These are phyloP conservation scores for Troides helena DNA, from an alignment of 2,888 invertebrate genomes.

Conservation along the genomic window DNA sequence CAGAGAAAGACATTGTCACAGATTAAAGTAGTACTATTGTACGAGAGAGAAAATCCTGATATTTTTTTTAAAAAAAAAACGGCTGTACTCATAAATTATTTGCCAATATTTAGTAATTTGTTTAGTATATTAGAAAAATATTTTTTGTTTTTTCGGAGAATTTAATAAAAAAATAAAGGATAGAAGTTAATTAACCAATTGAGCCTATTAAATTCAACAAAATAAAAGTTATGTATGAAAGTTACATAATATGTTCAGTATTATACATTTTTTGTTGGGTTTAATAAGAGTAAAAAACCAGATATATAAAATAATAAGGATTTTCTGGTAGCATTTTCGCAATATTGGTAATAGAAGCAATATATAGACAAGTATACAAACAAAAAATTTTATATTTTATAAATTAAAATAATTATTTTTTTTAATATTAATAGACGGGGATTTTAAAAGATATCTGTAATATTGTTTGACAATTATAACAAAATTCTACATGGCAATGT, in stretches of 20 bases:
- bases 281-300: not conserved
- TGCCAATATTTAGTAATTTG: not conserved
- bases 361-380: not conserved
- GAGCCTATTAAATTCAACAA: not conserved
- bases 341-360: not conserved
- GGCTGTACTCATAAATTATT: not conserved
- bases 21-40: not conserved
- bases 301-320: not conserved
- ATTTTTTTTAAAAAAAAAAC: not conserved
- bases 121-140: not conserved
- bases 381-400: not conserved
- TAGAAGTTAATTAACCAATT: not conserved
- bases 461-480: not conserved
- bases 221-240: not conserved
- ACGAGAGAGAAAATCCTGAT: not conserved
- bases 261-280: not conserved
- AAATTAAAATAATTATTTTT: not conserved
- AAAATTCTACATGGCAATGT: slow-evolving; percentile 28
- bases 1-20: slow-evolving; percentile 20
- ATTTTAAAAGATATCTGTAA: not conserved
- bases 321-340: not conserved
- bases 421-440: not conserved
- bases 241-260: not conserved
- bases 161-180: too few relatives aligned
- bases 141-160: too few relatives aligned